phyloP scores from a whole-genome alignment of 2,113 vertebrate species.

The Passer domesticus region DNA sequence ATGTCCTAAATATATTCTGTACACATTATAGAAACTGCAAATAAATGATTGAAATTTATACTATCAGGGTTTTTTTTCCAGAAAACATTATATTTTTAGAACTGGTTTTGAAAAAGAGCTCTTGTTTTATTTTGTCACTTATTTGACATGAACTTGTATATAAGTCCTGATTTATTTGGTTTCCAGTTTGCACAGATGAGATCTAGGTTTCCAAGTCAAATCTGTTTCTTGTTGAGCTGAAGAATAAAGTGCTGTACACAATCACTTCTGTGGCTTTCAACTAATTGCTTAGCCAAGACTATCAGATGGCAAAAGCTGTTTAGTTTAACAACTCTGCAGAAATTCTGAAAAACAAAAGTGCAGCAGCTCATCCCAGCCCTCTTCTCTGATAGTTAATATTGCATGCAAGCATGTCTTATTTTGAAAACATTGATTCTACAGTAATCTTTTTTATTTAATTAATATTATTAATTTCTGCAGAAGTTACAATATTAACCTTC shows the following conservation, averaged over 20 bases:
- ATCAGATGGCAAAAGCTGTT: background rate
- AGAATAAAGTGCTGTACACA: background rate
- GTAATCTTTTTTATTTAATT: background rate
- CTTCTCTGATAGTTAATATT: background rate
- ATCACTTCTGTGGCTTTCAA: background rate
- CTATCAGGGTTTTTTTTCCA: background rate
- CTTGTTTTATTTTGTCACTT: background rate
- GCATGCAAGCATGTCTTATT: background rate
- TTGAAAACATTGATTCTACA: background rate
- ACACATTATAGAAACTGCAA: background rate
- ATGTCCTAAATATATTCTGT: background rate
- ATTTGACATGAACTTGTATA: background rate
- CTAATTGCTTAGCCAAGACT: background rate
- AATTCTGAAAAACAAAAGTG: background rate
- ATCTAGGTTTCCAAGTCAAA: background rate
- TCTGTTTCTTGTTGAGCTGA: constrained; percentile 2
- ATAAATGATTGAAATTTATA: background rate
- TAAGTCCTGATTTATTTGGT: background rate
- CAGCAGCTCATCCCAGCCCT: background rate
- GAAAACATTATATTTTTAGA: background rate
- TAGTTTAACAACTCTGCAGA: background rate
- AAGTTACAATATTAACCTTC: background rate
- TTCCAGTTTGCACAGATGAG: background rate
- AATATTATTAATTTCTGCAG: background rate
- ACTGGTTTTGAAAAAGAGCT: background rate